Conservation (phyloP, 1,140 invertebrate genomes). For the Diorhabda sublineata region DNA sequence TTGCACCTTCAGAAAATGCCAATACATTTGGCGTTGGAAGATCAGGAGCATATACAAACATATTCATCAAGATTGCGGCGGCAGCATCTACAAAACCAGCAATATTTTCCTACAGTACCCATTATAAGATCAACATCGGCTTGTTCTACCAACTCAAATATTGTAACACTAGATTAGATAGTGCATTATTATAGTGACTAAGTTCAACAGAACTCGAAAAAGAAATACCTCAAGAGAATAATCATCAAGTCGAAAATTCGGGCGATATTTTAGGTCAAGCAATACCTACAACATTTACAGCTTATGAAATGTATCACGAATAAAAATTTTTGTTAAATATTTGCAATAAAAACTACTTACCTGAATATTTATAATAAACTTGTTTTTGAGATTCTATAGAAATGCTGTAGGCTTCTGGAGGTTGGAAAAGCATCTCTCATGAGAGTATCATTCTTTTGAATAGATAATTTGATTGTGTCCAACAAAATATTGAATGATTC, state of each 20-base stretch:
- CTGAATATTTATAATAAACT: neutral
- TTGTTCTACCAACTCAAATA: neutral
- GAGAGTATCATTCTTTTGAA: neutral
- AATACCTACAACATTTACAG: no score
- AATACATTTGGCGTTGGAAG: neutral
- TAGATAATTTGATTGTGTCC: no score
- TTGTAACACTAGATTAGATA: neutral
- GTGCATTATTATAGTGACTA: neutral
- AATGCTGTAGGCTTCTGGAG: neutral
- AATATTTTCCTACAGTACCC: neutral
- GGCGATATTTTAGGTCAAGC: no score
- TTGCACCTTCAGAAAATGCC: neutral
- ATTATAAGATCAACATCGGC: neutral
- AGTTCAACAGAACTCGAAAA: neutral
- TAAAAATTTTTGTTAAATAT: neutral
- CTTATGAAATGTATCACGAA: no score
- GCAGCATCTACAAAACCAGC: neutral
- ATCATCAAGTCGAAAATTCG: neutral
- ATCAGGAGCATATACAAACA: neutral
- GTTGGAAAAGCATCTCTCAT: neutral
- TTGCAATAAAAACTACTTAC: neutral
- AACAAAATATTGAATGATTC: neutral
- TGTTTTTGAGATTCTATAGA: slow-evolving; percentile 3
- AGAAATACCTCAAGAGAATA: slow-evolving; percentile 1
- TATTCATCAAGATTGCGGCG: neutral